Percentiles rank a stretch among this genome's conserved stretches.
These are phyloP conservation scores for Trilocha varians DNA, from an alignment of 2,888 invertebrate species.

Conservation along the genomic window DNA sequence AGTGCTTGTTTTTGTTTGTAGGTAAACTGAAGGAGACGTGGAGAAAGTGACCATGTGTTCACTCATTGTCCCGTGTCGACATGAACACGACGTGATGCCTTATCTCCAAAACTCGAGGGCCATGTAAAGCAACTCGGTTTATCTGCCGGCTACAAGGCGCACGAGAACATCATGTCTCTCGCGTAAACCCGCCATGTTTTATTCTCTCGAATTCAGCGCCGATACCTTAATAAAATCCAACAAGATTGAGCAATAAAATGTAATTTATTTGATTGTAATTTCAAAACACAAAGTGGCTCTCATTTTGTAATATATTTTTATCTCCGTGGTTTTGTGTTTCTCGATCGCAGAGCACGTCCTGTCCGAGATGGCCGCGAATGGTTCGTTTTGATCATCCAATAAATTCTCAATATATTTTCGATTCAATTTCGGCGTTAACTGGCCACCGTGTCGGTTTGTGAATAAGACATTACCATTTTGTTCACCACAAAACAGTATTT, in stretches of 20 bases:
- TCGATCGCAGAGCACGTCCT: conserved; percentile 56
- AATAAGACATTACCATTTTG: conserved; percentile 49
- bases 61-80: conserved; percentile 43
- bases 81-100: conserved; percentile 47
- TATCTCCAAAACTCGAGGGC: conserved; percentile 57
- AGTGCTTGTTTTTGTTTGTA: conserved; percentile 11
- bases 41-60: conserved; percentile 33
- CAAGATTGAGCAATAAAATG: conserved; percentile 73
- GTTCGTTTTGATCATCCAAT: conserved; percentile 44
- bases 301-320: conserved; percentile 72
- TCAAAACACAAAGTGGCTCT: conserved; percentile 72
- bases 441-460: conserved; percentile 28
- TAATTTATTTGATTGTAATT: conserved; percentile 74
- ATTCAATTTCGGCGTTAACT: conserved; percentile 49
- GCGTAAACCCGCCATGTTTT: conserved; percentile 69
- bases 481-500: conserved; percentile 30
- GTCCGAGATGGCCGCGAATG: conserved; percentile 37
- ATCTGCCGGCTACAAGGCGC: conserved; percentile 40
- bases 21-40: conserved; percentile 19
- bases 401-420: conserved; percentile 44
- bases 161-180: conserved; percentile 54
- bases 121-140: conserved; percentile 55
- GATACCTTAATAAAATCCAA: conserved; percentile 73
- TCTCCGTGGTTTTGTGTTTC: conserved; percentile 69
- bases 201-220: conserved; percentile 63